phyloP scores from a whole-genome alignment of 2,113 vertebrate genomes.

The Plotosus lineatus region DNA sequence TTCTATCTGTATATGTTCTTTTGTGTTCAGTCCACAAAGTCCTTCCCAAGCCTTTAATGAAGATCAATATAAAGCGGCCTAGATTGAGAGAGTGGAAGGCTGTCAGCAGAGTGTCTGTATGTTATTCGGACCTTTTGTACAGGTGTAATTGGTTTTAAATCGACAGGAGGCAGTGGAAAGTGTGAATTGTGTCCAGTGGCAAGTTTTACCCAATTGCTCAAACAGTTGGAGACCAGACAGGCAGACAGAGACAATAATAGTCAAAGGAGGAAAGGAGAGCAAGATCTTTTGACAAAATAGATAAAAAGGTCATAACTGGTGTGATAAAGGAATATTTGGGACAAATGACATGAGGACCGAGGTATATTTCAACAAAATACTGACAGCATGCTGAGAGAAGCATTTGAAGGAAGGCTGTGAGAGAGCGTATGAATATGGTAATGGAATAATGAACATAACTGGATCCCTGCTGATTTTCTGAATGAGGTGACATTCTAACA shows the following conservation, averaged over 20 bases:
- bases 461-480: conserved; percentile 26
- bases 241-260: conserved; percentile 3
- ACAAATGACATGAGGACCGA: conserved; percentile 5
- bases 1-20: neutral
- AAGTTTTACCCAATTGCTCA: conserved; percentile 12
- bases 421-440: conserved; percentile 2
- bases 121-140: conserved; percentile 30
- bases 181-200: conserved; percentile 22
- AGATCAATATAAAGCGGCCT: conserved; percentile 20
- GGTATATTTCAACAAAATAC: conserved; percentile 14
- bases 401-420: neutral
- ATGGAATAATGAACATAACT: conserved; percentile 46
- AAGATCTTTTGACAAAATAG: conserved; percentile 11
- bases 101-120: conserved; percentile 12
- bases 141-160: conserved; percentile 49
- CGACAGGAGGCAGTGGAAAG: conserved; percentile 27
- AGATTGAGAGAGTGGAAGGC: conserved; percentile 10
- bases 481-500: conserved; percentile 27
- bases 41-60: conserved; percentile 16
- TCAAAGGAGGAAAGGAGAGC: conserved; percentile 1
- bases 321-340: conserved; percentile 20
- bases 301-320: conserved; percentile 25
- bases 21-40: neutral
- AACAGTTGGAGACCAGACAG: conserved; percentile 6
- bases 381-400: neutral